Base-by-base conservation (phyloP, 1,140 invertebrate species). In the Drosophila pachea region DNA sequence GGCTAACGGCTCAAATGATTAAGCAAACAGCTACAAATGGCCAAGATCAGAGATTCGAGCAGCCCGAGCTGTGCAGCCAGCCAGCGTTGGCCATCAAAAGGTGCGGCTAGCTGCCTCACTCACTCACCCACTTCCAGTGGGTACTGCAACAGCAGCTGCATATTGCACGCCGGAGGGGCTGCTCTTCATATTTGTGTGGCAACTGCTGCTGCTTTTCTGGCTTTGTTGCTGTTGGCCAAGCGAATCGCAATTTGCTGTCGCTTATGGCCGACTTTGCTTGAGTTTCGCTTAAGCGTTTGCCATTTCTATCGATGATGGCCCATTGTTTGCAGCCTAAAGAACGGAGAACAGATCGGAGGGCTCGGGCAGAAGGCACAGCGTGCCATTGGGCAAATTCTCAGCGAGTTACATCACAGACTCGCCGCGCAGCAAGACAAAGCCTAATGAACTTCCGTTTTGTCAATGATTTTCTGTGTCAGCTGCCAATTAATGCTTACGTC, bases 391-490 rank as follows among this genome's bases (percentile, higher is more conserved):
- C 29, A 54, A 63, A 69, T 45, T 33, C 29, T 63, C 40, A 38
- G 33, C 16, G 16, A 49, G 45, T 62, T 58, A 45, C 65, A 62
- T 43, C 69, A 64, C 43, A 42, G 32, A 60, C 32, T 42, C 43
- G 40, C 32, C 45, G 53, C 40, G 60, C 72, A 49, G 61, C 49
- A 55, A 69, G 45, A 77, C 61, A 77, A 74, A 70, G 70, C 76
- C 75, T 78, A 78, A 78, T 78, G 75, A 78, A 70, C 76, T 78
- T 78, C 76, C 76, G 76, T 78, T 78, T 77, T 66, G 75, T 49
- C 66, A 70, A 65, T 78, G 62, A 64, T 69, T 69, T 69, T 68
- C 60, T 69, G 67, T 69, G 67, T 64, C 67, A 69, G 63, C 63
- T 69, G 60, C 53, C 60, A 69, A 69, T 69, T 60, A 70, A 74